Conservation (phyloP, 2,113 vertebrate genomes). For the Erythrolamprus reginae region DNA sequence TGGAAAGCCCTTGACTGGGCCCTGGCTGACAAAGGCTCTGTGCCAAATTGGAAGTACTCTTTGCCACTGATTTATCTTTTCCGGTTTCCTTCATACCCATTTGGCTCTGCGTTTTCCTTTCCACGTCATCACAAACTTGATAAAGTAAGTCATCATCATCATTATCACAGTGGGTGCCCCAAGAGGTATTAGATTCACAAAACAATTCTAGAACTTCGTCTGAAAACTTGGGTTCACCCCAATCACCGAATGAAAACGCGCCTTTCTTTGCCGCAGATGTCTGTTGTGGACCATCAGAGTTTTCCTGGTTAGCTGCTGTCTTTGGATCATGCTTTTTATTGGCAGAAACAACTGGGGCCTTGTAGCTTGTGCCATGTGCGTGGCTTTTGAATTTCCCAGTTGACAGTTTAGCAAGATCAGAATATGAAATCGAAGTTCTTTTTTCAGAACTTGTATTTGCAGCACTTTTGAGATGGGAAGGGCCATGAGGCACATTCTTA, state of each 20-base stretch:
- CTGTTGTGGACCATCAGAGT: conserved; percentile 31
- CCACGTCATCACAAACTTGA: conserved; percentile 85
- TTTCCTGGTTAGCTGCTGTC: conserved; percentile 21
- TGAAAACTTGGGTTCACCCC: conserved; percentile 67
- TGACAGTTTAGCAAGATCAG: conserved; percentile 18
- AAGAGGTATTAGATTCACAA: conserved; percentile 68
- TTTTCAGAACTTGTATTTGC: conserved; percentile 24
- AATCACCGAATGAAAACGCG: conserved; percentile 53
- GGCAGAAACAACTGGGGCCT: conserved; percentile 27
- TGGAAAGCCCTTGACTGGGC: conserved; percentile 34
- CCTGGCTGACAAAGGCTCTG: neutral
- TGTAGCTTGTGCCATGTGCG: neutral
- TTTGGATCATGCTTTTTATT: conserved; percentile 2
- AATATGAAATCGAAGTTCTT: conserved; percentile 2
- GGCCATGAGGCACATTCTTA: conserved; percentile 31
- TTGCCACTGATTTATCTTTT: conserved; percentile 31
- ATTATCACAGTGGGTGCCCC: conserved; percentile 75
- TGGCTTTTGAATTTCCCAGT: conserved; percentile 32
- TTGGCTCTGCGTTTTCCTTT: conserved; percentile 76
- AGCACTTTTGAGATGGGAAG: conserved; percentile 24
- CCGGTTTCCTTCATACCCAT: conserved; percentile 21
- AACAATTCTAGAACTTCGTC: conserved; percentile 66
- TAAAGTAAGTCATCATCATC: conserved; percentile 77
- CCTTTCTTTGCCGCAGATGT: conserved; percentile 38
- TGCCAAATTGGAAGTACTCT: conserved; percentile 27